A percentile compares a stretch with the other conserved stretches of the same genome.
phyloP scores from a whole-genome alignment of 2,888 invertebrate genomes.

The Torymus texanus region DNA sequence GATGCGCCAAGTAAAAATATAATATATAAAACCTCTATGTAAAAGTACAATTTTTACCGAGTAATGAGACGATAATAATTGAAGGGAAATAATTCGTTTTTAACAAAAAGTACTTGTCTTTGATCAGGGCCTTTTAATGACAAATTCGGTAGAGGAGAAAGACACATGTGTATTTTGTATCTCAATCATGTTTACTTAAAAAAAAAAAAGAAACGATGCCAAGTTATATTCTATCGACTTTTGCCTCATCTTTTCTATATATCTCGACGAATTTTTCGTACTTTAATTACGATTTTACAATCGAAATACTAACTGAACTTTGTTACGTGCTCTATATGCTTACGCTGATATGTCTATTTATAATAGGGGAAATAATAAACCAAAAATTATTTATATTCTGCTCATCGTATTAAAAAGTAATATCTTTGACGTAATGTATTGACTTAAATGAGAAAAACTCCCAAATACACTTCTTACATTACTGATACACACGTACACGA shows the following conservation, averaged over 20 bases:
- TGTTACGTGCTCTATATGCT: constrained; percentile 42
- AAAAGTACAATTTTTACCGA: constrained; percentile 48
- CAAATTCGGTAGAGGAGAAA: constrained; percentile 21
- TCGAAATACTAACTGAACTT: constrained; percentile 36
- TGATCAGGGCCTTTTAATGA: constrained; percentile 39
- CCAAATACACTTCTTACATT: constrained; percentile 3
- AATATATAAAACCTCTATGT: constrained; percentile 37
- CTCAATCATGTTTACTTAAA: constrained; percentile 39
- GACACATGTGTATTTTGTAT: constrained; percentile 44
- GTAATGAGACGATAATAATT: constrained; percentile 34
- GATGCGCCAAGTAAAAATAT: constrained; percentile 33
- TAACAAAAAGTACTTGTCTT: constrained; percentile 33
- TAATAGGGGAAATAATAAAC: constrained; percentile 22
- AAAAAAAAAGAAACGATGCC: constrained; percentile 29
- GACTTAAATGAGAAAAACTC: constrained; percentile 12
- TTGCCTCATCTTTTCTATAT: constrained; percentile 43
- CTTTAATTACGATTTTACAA: constrained; percentile 41
- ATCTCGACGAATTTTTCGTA: constrained; percentile 30
- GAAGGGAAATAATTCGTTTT: constrained; percentile 38
- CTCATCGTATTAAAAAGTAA: constrained; percentile 28
- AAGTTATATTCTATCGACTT: constrained; percentile 45
- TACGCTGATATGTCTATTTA: constrained; percentile 40
- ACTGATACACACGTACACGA: constrained; percentile 13
- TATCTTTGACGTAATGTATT: constrained; percentile 9
- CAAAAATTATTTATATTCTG: constrained; percentile 44